Conservation (phyloP, 2,113 vertebrate genomes). For the Spheniscus mendiculus region DNA sequence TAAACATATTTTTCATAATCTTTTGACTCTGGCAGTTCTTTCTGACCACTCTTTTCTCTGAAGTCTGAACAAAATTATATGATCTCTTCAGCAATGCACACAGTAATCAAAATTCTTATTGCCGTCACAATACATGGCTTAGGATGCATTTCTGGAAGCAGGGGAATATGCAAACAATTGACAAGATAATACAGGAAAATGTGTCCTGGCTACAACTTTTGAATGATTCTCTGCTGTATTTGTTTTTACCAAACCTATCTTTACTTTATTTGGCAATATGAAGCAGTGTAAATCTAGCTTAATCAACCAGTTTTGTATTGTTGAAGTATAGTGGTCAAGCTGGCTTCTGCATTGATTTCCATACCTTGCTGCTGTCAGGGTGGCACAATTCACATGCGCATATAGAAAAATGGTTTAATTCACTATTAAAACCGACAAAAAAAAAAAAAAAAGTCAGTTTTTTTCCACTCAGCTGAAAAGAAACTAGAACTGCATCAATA, state of each 20-base stretch:
- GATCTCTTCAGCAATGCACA: not conserved
- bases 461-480: not conserved
- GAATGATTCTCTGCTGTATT: not conserved
- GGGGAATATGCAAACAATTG: not conserved
- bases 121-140: not conserved
- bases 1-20: not conserved
- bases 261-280: not conserved
- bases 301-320: not conserved
- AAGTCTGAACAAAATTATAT: not conserved
- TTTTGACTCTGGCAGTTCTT: not conserved
- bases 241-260: not conserved
- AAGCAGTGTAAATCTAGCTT: not conserved
- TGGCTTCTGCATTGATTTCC: not conserved
- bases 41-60: not conserved
- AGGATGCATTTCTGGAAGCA: not conserved
- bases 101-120: not conserved
- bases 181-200: not conserved
- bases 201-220: not conserved
- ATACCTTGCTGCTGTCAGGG: not conserved
- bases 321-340: not conserved
- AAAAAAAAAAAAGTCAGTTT: not conserved
- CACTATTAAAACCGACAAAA: not conserved
- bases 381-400: not conserved
- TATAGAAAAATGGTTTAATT: not conserved
- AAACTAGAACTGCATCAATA: not conserved